Evolutionary conservation across 2,797 vertebrate species (phyloP).

Genomic region (Onychomys torridus): DNA sequence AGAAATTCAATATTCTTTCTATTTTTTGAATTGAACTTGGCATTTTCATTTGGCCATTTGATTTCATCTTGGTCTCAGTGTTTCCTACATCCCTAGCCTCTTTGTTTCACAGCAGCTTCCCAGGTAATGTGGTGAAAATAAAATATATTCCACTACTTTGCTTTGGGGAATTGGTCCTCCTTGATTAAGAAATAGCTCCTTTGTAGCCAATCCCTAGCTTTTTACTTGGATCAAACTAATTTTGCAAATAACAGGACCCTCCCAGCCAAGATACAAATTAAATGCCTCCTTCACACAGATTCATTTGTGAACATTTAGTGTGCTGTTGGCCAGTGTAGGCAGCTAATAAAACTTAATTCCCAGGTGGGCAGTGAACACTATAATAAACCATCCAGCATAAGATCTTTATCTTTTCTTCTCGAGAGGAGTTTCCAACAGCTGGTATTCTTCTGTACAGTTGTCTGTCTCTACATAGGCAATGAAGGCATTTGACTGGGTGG

Average conservation of each 20-base stretch:
- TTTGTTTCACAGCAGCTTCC: not conserved
- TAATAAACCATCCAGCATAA: not conserved
- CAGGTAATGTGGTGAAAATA: not conserved
- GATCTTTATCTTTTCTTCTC: slow-evolving; percentile 44
- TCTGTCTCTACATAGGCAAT: slow-evolving; percentile 35
- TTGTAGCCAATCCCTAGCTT: not conserved
- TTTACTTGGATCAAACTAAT: slow-evolving; percentile 37
- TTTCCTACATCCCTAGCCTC: rapidly evolving
- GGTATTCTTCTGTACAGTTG: slow-evolving; percentile 49
- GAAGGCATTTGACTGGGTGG: slow-evolving; percentile 48
- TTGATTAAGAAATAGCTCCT: slow-evolving; percentile 15
- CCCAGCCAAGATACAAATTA: slow-evolving; percentile 40
- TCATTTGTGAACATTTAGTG: slow-evolving; percentile 50
- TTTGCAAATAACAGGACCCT: slow-evolving; percentile 58
- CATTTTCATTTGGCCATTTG: not conserved
- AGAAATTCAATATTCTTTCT: slow-evolving; percentile 5
- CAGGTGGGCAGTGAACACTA: slow-evolving; percentile 53
- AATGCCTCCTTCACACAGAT: not conserved
- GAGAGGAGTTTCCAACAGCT: slow-evolving; percentile 63
- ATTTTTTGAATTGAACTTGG: not conserved
- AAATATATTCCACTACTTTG: not conserved
- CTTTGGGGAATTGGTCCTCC: not conserved
- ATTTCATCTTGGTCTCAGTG: not conserved
- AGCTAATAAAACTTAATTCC: slow-evolving; percentile 55
- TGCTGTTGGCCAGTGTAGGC: not conserved